Conservation (phyloP, 2,888 invertebrate genomes). For the Drosophila emarginata region DNA sequence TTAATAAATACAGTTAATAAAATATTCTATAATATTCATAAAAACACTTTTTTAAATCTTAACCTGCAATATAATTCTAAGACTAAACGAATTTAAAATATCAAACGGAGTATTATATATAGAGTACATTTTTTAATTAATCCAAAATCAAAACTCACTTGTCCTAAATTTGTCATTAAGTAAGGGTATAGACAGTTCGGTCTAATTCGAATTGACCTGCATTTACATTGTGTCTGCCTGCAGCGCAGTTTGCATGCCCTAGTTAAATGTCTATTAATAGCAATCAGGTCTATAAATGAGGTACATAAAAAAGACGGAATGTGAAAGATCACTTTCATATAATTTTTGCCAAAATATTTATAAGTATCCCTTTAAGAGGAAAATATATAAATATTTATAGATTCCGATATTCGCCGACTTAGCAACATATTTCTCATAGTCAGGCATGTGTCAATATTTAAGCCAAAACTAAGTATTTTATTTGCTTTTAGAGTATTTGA, state of each 20-base stretch:
- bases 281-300: conserved; percentile 22
- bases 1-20: too few species aligned
- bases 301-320: conserved; percentile 31
- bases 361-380: conserved; percentile 16
- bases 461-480: conserved; percentile 43
- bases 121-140: too few species aligned
- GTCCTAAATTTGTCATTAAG: background rate
- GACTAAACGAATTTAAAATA: too few species aligned
- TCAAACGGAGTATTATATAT: too few species aligned
- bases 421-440: conserved; percentile 9
- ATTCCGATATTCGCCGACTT: background rate
- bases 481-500: conserved; percentile 29
- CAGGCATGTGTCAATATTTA: conserved; percentile 40
- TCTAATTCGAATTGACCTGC: background rate
- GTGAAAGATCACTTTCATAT: background rate
- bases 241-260: conserved; percentile 65
- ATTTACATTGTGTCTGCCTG: conserved; percentile 37
- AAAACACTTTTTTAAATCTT: too few species aligned
- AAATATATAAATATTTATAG: conserved; percentile 4
- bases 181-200: background rate
- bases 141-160: background rate
- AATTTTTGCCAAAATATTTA: conserved; percentile 6
- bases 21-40: too few species aligned
- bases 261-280: conserved; percentile 49
- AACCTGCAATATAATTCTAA: too few species aligned